phyloP scores from a whole-genome alignment of 2,888 invertebrate species.

The Eupithecia insigniata region DNA sequence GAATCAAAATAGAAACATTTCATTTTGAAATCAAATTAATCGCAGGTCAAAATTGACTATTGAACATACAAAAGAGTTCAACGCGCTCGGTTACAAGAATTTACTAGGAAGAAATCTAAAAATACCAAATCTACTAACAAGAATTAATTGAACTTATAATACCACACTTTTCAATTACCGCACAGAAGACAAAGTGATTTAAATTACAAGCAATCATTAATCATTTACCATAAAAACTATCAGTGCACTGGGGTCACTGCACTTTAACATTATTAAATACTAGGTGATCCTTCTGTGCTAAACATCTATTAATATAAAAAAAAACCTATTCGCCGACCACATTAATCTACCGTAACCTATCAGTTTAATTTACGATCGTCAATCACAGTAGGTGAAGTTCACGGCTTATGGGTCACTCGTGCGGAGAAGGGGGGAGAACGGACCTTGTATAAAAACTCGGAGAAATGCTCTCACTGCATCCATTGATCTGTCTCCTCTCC shows the following conservation, averaged over 20 bases:
- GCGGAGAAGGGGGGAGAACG: constrained; percentile 57
- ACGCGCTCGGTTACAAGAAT: too few relatives aligned
- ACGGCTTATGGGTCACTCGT: constrained; percentile 65
- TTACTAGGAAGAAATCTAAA: too few relatives aligned
- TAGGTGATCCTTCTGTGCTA: constrained; percentile 38
- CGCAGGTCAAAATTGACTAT: too few relatives aligned
- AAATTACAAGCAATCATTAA: constrained; percentile 4
- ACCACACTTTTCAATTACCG: not conserved
- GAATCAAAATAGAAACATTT: too few relatives aligned
- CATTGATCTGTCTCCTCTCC: constrained; percentile 68
- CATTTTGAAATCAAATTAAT: too few relatives aligned
- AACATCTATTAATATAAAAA: constrained; percentile 43
- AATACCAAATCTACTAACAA: too few relatives aligned
- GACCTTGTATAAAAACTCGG: constrained; percentile 72
- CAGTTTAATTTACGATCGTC: constrained; percentile 71
- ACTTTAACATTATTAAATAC: constrained; percentile 36
- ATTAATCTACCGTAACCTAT: constrained; percentile 73
- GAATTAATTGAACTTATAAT: not conserved
- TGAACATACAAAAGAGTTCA: too few relatives aligned
- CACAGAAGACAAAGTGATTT: not conserved
- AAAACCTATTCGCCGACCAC: constrained; percentile 44
- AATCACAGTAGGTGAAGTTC: constrained; percentile 77
- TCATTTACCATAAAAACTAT: constrained; percentile 24
- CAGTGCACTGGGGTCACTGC: constrained; percentile 45
- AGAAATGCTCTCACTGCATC: constrained; percentile 82